Evolutionary conservation across 1,140 invertebrate genomes (phyloP).

Genomic region (Ceratina calcarata): DNA sequence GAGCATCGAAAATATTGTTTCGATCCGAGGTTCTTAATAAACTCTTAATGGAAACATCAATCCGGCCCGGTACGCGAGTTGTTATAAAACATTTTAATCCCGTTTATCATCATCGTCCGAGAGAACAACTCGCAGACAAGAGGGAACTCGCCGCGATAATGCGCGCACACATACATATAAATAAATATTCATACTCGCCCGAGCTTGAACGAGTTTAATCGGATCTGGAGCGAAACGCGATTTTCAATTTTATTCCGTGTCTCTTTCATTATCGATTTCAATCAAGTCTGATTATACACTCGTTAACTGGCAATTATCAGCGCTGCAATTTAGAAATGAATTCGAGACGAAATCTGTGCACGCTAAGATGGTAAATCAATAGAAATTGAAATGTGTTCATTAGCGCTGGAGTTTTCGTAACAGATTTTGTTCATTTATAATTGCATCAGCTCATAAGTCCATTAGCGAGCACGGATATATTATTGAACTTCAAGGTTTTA

Average conservation of each 20-base stretch:
- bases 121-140: no score
- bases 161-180: neutral
- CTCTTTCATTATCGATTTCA: conserved; percentile 18
- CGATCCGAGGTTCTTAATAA: neutral
- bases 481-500: no score
- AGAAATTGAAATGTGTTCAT: no score
- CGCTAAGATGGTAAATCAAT: no score
- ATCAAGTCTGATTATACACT: conserved; percentile 6
- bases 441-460: no score
- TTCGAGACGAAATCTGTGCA: neutral
- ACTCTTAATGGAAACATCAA: neutral
- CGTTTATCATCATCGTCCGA: neutral
- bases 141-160: neutral
- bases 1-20: neutral
- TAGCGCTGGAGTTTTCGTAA: no score
- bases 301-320: conserved; percentile 26
- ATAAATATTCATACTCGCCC: conserved; percentile 40
- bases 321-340: neutral
- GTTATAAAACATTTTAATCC: conserved; percentile 32
- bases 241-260: conserved; percentile 22
- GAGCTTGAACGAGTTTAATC: conserved; percentile 18
- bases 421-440: no score
- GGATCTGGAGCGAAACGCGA: neutral
- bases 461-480: no score
- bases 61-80: neutral